Conservation (phyloP, 2,888 invertebrate genomes). For the Sepioteuthis lessoniana region DNA sequence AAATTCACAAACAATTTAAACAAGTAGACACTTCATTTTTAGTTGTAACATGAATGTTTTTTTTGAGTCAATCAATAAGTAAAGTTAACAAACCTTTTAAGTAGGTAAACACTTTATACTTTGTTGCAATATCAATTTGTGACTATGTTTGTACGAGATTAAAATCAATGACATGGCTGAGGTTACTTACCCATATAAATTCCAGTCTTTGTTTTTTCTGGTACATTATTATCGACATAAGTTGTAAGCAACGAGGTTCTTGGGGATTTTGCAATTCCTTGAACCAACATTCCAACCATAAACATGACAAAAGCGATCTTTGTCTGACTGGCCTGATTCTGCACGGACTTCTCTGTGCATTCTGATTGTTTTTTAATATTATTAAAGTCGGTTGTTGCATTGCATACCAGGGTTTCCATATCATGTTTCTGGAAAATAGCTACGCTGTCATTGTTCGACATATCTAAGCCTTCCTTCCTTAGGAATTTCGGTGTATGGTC, state of each 20-base stretch:
- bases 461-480: slow-evolving; percentile 42
- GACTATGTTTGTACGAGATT: too few species aligned
- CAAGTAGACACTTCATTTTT: too few species aligned
- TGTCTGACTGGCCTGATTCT: background rate
- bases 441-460: slow-evolving; percentile 48
- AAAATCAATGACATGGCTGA: too few species aligned
- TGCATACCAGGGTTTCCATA: background rate
- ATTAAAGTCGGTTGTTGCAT: background rate
- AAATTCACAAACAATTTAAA: too few species aligned
- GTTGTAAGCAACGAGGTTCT: slow-evolving; percentile 57
- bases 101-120: too few species aligned
- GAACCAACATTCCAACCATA: slow-evolving; percentile 54
- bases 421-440: slow-evolving; percentile 15
- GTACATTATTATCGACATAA: slow-evolving; percentile 59
- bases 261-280: slow-evolving; percentile 64
- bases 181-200: slow-evolving; percentile 59
- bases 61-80: too few species aligned
- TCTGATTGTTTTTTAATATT: background rate
- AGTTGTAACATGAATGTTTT: too few species aligned
- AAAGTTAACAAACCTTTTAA: too few species aligned
- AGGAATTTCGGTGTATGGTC: slow-evolving; percentile 48
- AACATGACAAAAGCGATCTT: slow-evolving; percentile 50
- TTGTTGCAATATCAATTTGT: too few species aligned
- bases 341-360: background rate
- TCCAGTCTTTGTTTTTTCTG: slow-evolving; percentile 57